A percentile compares a stretch with the other conserved stretches of the same genome.
Conservation (phyloP, 2,797 vertebrate species). For the Pogonophryne albipinna region DNA sequence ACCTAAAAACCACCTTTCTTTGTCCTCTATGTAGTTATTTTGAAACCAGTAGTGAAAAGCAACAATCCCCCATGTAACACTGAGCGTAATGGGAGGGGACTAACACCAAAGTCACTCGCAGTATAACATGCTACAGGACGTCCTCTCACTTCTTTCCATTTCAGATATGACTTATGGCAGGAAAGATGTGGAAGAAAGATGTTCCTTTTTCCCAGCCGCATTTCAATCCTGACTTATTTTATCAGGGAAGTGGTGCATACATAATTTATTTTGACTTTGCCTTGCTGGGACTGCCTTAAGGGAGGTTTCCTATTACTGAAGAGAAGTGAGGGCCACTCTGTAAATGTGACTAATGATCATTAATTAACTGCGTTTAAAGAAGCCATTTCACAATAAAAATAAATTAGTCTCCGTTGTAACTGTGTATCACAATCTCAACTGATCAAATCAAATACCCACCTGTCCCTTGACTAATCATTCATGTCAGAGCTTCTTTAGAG, state of each 20-base stretch:
- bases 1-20: conserved; percentile 20
- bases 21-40: conserved; percentile 30
- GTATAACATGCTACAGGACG: conserved; percentile 33
- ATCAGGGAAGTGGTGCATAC: conserved; percentile 25
- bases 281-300: not conserved
- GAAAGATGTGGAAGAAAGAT: conserved; percentile 10
- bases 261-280: conserved; percentile 1
- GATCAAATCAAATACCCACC: not conserved
- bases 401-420: not conserved
- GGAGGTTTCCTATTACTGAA: conserved; percentile 1
- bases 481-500: not conserved
- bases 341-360: not conserved
- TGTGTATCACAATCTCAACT: too few species aligned
- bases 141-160: conserved; percentile 27
- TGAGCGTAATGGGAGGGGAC: conserved; percentile 16
- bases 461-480: not conserved
- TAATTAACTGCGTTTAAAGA: not conserved
- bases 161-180: conserved; percentile 9
- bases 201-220: conserved; percentile 40
- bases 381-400: not conserved
- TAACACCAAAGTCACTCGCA: conserved; percentile 14
- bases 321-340: not conserved
- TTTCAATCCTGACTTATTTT: conserved; percentile 40
- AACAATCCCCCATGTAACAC: conserved; percentile 9
- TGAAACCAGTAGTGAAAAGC: conserved; percentile 41